Percentiles rank a stretch among this genome's conserved stretches.
Evolutionary conservation across 2,888 invertebrate genomes (phyloP).

Genomic region (Toxonevra muliebris): DNA sequence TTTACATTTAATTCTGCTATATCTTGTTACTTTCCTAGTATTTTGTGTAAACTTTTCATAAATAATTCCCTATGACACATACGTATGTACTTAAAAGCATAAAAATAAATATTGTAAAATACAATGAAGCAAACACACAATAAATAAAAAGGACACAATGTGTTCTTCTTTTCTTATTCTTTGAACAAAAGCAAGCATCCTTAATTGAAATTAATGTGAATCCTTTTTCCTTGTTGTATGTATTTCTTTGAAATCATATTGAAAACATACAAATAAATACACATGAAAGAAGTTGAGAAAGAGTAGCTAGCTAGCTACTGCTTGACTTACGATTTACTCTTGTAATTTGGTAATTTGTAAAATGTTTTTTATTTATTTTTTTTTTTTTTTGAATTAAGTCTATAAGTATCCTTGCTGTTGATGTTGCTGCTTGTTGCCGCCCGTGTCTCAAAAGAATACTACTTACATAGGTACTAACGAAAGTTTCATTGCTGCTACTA

Average conservation of each 20-base stretch:
- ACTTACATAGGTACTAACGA: neutral
- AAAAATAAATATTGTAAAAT: constrained; percentile 15
- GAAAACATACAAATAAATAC: constrained; percentile 1
- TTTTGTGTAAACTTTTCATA: too few species aligned
- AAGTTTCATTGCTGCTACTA: too few species aligned
- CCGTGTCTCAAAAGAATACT: neutral
- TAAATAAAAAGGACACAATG: constrained; percentile 25
- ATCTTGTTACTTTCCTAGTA: too few species aligned
- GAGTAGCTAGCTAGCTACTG: neutral
- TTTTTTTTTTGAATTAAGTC: constrained; percentile 3
- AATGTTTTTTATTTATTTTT: too few species aligned
- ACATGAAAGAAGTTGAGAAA: neutral
- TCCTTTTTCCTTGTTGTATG: constrained; percentile 44
- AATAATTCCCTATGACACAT: too few species aligned
- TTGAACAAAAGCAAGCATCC: constrained; percentile 34
- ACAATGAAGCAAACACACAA: constrained; percentile 45
- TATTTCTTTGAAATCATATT: neutral
- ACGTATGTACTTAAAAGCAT: too few species aligned
- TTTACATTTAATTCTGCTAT: too few species aligned
- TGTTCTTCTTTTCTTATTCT: neutral
- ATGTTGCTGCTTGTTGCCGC: too few species aligned
- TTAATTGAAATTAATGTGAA: constrained; percentile 58
- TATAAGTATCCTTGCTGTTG: neutral
- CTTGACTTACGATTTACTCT: constrained; percentile 11
- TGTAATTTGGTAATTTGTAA: constrained; percentile 23